Evolutionary conservation across 2,113 vertebrate genomes (phyloP), one percentile per base, ranked within the genome.

Genomic region (Pimephales promelas): DNA sequence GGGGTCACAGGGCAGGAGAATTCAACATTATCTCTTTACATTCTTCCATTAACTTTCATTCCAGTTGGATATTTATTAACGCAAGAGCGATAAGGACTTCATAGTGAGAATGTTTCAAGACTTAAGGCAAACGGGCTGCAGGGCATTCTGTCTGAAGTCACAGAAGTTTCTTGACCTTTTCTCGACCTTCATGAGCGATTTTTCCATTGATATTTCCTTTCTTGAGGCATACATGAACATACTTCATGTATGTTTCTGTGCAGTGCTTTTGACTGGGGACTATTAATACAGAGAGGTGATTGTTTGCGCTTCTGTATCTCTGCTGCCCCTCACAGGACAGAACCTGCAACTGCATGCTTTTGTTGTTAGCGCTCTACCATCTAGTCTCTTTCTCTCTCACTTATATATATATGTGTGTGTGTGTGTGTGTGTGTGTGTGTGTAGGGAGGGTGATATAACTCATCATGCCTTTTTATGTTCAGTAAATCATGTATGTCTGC

Each of bases 271-370:
- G 77, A 47, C 36, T 64, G 59, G 14, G 14, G 57, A 49, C 57
- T 62, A 8, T 59, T 59, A 47, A 79, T 47, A 82, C 49, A 61
- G 84, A 87, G 88, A 81, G 77, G 24, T 36, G 22, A 70, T 54
- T 81, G 79, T 81, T 24, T 18, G 64, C 0, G 79, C 83, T 24
- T 84, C 92, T 94, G 89, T 92, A 92, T 93, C 92, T 93, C 90
- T 94, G 90, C 92, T 91, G 91, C 91, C 92, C 87, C 92, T 89
- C 85, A 34, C 90, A 94, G 93, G 93, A 90, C 75, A 57, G 86
- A 79, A 59, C 56, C 0, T 81, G 89, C 24, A 76, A 92, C 89
- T 89, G 86, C 90, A 90, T 75, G 3, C 40, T 4, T 18, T 49
- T 56, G 34, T 49, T 8, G 45, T 14, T 68, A 2, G 3, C 31